Conservation (phyloP, 1,140 invertebrate genomes). For the Episyrphus balteatus region DNA sequence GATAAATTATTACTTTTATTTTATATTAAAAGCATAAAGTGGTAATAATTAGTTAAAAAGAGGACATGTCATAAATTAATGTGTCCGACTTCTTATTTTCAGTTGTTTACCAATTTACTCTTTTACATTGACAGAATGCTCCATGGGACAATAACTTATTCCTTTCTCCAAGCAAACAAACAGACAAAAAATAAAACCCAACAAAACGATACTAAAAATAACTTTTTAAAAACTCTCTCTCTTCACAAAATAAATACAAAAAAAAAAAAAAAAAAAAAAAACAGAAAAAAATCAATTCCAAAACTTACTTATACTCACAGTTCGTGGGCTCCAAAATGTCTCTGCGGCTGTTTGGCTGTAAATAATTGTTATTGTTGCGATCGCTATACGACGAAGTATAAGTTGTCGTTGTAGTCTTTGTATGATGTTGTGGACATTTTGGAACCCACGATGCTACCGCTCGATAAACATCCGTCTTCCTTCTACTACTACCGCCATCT, state of each 20-base stretch:
- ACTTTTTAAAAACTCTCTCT: too few species aligned
- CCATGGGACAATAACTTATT: too few species aligned
- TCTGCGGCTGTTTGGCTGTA: constrained; percentile 7
- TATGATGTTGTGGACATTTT: constrained; percentile 42
- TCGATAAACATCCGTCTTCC: constrained; percentile 40
- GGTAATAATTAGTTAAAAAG: too few species aligned
- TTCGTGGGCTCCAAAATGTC: constrained; percentile 32
- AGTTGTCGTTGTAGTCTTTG: constrained; percentile 10
- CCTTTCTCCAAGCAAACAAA: too few species aligned
- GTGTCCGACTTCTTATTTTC: too few species aligned
- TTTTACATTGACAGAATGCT: too few species aligned
- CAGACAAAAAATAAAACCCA: too few species aligned
- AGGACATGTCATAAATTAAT: too few species aligned
- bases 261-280: neutral
- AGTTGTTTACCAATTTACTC: too few species aligned
- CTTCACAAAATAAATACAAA: neutral
- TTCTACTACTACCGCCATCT: neutral
- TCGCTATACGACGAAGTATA: neutral
- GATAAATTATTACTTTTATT: too few species aligned
- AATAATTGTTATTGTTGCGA: constrained; percentile 12
- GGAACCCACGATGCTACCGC: constrained; percentile 47
- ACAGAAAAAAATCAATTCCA: constrained; percentile 4
- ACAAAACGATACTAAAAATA: too few species aligned
- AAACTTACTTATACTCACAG: constrained; percentile 34
- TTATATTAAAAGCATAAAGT: too few species aligned